These are phyloP conservation scores for Lytechinus pictus DNA, from an alignment of 35 echinoderm and acorn worm species.

Conservation along the genomic window DNA sequence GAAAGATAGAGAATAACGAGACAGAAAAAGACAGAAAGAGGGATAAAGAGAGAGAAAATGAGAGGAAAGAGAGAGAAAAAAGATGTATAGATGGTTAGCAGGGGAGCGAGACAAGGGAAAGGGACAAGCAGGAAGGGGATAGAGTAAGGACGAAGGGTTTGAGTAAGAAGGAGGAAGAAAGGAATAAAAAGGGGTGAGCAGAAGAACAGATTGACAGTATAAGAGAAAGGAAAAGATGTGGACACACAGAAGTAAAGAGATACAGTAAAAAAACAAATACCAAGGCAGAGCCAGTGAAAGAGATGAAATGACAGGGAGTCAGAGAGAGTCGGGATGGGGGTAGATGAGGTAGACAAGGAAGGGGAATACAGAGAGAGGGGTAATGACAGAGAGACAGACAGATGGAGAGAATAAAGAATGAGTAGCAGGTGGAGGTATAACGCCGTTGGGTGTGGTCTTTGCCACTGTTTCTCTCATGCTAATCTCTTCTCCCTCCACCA, in stretches of 20 bases:
- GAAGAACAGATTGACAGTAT: no score
- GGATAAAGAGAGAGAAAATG: no score
- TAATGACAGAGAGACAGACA: neutral
- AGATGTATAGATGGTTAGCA: no score
- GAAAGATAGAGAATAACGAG: no score
- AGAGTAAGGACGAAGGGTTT: no score
- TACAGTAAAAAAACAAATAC: neutral
- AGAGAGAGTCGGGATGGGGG: neutral
- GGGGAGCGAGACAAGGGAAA: no score
- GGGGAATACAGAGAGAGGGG: neutral
- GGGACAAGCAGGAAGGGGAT: no score
- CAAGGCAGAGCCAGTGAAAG: neutral
- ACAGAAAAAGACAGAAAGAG: no score
- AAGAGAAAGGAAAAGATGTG: neutral
- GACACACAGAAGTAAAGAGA: neutral
- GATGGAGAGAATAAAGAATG: neutral
- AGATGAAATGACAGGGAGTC: no score
- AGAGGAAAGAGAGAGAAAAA: no score
- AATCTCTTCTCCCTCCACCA: constrained; percentile 13
- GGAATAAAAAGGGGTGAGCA: neutral
- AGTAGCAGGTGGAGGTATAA: neutral
- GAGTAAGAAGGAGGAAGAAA: no score
- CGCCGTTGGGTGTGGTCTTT: neutral
- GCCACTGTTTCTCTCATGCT: constrained; percentile 44
- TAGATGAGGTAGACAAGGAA: neutral